A percentile compares a stretch with the other conserved stretches of the same genome.
Evolutionary conservation across 2,113 vertebrate species (phyloP).

Genomic region (Notothenia rossii): DNA sequence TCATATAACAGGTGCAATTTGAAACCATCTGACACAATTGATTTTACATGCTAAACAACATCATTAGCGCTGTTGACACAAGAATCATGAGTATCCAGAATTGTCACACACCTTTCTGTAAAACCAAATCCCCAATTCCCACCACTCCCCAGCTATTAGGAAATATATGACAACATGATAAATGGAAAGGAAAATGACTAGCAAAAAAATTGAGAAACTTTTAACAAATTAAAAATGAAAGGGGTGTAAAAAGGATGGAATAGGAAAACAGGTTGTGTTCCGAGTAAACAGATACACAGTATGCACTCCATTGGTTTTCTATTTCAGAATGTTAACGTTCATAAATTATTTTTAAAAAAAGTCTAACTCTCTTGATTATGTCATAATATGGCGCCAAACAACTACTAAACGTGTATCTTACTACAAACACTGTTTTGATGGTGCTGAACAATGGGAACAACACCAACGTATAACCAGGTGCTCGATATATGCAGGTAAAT

Average conservation of each 20-base stretch:
- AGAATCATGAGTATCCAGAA: neutral
- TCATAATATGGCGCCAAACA: neutral
- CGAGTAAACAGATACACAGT: neutral
- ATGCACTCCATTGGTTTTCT: neutral
- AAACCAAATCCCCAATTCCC: neutral
- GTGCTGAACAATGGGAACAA: constrained; percentile 3
- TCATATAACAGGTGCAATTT: neutral
- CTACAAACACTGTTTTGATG: neutral
- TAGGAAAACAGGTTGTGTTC: neutral
- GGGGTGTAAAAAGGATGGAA: neutral
- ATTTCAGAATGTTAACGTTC: neutral
- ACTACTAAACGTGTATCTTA: neutral
- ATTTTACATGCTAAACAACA: neutral
- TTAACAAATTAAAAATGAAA: neutral
- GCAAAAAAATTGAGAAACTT: neutral
- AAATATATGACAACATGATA: neutral
- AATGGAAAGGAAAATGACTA: neutral
- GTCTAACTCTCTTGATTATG: neutral
- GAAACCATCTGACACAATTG: neutral
- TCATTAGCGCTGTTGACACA: neutral
- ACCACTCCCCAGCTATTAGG: neutral
- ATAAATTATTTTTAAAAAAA: neutral
- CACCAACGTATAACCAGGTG: constrained; percentile 7
- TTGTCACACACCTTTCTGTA: neutral
- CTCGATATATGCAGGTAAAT: constrained; percentile 24